These are phyloP conservation scores for Pholis gunnellus DNA, from an alignment of 2,113 vertebrate genomes.

Conservation along the genomic window DNA sequence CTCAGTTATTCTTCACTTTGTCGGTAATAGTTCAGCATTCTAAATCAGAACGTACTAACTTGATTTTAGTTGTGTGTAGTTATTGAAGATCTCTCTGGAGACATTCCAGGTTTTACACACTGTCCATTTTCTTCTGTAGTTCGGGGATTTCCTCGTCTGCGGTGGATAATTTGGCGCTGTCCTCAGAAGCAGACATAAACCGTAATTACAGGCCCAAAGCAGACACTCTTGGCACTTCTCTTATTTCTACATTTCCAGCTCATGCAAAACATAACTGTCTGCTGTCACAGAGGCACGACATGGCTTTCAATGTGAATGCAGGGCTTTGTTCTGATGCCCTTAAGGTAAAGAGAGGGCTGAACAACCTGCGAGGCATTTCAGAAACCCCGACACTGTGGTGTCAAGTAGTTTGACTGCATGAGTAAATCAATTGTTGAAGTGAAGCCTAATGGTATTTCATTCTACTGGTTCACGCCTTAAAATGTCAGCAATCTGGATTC, in stretches of 20 bases:
- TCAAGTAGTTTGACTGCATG: slow-evolving; percentile 20
- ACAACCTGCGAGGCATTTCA: slow-evolving; percentile 13
- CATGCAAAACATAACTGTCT: slow-evolving; percentile 51
- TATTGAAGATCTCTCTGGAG: slow-evolving; percentile 5
- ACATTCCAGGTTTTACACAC: not conserved
- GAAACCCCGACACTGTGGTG: slow-evolving; percentile 23
- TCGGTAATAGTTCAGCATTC: not conserved
- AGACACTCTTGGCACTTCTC: slow-evolving; percentile 50
- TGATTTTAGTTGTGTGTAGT: slow-evolving; percentile 6
- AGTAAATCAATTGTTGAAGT: slow-evolving; percentile 1
- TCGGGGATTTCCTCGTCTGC: slow-evolving; percentile 55
- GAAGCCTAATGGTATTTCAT: not conserved
- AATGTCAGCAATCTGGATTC: not conserved
- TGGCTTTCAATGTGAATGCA: slow-evolving; percentile 44
- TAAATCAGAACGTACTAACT: not conserved
- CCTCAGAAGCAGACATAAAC: slow-evolving; percentile 53
- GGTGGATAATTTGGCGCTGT: slow-evolving; percentile 32
- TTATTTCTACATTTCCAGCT: slow-evolving; percentile 39
- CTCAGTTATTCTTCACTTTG: not conserved
- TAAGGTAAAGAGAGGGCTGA: slow-evolving; percentile 30
- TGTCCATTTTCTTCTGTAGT: slow-evolving; percentile 21
- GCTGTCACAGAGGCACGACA: slow-evolving; percentile 21
- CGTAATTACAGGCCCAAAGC: slow-evolving; percentile 64
- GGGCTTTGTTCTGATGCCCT: slow-evolving; percentile 67
- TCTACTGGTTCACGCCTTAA: not conserved